Conservation (phyloP, 2,797 vertebrate species). For the Myiothlypis chrysogaster region DNA sequence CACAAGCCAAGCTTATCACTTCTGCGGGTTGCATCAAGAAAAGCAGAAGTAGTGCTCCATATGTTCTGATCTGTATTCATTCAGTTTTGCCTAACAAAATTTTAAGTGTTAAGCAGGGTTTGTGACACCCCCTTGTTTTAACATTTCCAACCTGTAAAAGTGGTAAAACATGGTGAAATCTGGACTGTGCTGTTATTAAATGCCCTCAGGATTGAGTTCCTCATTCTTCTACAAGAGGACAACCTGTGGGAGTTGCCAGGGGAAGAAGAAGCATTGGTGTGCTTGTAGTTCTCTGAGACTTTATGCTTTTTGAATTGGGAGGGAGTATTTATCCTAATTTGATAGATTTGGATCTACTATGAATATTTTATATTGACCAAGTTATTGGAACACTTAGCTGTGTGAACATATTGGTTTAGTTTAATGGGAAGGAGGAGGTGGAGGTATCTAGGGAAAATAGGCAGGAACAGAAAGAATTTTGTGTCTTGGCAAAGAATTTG, state of each 20-base stretch:
- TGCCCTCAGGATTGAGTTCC: neutral
- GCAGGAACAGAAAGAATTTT: slow-evolving; percentile 49
- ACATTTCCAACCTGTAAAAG: slow-evolving; percentile 12
- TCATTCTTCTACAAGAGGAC: neutral
- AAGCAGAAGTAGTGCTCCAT: slow-evolving; percentile 56
- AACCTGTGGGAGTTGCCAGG: neutral
- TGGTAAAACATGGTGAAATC: neutral
- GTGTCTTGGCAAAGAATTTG: slow-evolving; percentile 37
- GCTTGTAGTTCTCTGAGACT: neutral
- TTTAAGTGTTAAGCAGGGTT: slow-evolving; percentile 46
- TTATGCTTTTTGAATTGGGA: neutral
- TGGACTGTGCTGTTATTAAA: neutral
- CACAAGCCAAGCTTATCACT: slow-evolving; percentile 51
- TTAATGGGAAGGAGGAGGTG: slow-evolving; percentile 49
- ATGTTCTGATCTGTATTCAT: slow-evolving; percentile 53
- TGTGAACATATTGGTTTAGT: slow-evolving; percentile 61
- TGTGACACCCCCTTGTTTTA: slow-evolving; percentile 24
- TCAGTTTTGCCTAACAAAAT: slow-evolving; percentile 66
- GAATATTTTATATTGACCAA: slow-evolving; percentile 54
- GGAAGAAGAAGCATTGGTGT: neutral
- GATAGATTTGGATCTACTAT: slow-evolving; percentile 4
- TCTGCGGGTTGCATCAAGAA: slow-evolving; percentile 25
- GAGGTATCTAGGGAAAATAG: slow-evolving; percentile 52
- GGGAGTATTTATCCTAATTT: neutral
- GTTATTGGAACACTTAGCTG: slow-evolving; percentile 9